phyloP scores from a whole-genome alignment of 2,113 vertebrate genomes.

The Lampris megalopsis region DNA sequence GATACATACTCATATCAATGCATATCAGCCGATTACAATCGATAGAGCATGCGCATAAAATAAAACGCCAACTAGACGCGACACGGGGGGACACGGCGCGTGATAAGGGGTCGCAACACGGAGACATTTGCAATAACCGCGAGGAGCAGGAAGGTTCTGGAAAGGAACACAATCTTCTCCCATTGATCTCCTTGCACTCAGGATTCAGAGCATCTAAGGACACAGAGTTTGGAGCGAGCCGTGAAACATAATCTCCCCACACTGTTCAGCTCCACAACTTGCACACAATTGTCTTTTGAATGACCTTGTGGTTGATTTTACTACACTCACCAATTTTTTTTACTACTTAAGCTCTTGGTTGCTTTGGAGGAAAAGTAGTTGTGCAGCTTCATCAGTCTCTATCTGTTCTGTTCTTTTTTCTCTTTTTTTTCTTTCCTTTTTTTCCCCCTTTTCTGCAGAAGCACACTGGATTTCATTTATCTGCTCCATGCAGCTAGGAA shows the following conservation, averaged over 20 bases:
- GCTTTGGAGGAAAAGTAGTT: slow-evolving; percentile 69
- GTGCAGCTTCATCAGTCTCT: slow-evolving; percentile 55
- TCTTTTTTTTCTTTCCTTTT: slow-evolving; percentile 14
- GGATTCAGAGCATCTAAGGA: slow-evolving; percentile 79
- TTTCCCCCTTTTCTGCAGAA: slow-evolving; percentile 31
- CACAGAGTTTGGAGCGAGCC: slow-evolving; percentile 72
- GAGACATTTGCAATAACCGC: slow-evolving; percentile 60
- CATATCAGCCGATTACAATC: slow-evolving; percentile 21
- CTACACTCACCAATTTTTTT: slow-evolving; percentile 74
- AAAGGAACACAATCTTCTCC: slow-evolving; percentile 54
- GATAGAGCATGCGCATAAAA: too few species aligned
- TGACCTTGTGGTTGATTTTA: slow-evolving; percentile 81
- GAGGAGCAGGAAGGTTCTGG: slow-evolving; percentile 60
- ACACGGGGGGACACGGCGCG: slow-evolving; percentile 1
- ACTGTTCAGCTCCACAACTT: slow-evolving; percentile 77
- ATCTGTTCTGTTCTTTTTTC: slow-evolving; percentile 25
- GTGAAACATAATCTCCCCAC: slow-evolving; percentile 80
- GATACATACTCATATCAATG: slow-evolving; percentile 13
- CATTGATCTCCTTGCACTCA: slow-evolving; percentile 64
- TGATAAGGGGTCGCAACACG: slow-evolving; percentile 27
- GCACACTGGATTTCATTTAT: slow-evolving; percentile 58
- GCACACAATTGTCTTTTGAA: slow-evolving; percentile 83
- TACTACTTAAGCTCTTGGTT: slow-evolving; percentile 72
- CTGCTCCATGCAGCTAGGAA: slow-evolving; percentile 22
- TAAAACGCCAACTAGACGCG: too few species aligned